Evolutionary conservation across 2,797 vertebrate genomes (phyloP).

Genomic region (Lates japonicus): DNA sequence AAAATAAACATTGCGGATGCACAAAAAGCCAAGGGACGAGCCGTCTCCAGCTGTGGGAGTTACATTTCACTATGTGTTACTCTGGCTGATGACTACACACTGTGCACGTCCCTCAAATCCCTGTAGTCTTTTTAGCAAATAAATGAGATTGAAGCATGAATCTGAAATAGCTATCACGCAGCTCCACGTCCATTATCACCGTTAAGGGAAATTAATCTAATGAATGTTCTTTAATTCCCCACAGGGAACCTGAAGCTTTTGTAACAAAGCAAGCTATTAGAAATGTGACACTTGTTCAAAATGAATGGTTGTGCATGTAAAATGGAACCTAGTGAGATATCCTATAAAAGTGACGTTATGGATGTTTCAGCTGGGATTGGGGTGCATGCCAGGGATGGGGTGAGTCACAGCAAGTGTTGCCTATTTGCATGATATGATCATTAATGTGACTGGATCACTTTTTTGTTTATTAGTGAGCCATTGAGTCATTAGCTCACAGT

Average conservation of each 20-base stretch:
- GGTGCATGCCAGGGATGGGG: not conserved
- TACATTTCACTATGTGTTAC: slow-evolving; percentile 45
- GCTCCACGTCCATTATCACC: slow-evolving; percentile 77
- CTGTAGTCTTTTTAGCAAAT: slow-evolving; percentile 71
- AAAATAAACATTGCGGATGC: slow-evolving; percentile 44
- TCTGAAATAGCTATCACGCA: slow-evolving; percentile 74
- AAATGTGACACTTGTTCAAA: slow-evolving; percentile 70
- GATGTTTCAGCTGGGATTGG: slow-evolving; percentile 39
- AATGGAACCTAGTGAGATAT: slow-evolving; percentile 42
- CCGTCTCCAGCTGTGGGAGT: slow-evolving; percentile 56
- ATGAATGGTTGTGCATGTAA: slow-evolving; percentile 57
- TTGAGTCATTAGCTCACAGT: slow-evolving; percentile 31
- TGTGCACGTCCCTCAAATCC: slow-evolving; percentile 64
- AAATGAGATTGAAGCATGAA: slow-evolving; percentile 72
- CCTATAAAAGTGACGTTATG: slow-evolving; percentile 51
- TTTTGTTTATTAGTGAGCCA: slow-evolving; percentile 20
- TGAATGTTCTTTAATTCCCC: slow-evolving; percentile 79
- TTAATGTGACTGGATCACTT: slow-evolving; percentile 41
- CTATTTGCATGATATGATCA: slow-evolving; percentile 53
- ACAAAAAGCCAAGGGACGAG: slow-evolving; percentile 25
- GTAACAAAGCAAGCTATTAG: slow-evolving; percentile 61
- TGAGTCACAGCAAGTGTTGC: slow-evolving; percentile 5
- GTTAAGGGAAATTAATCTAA: slow-evolving; percentile 81
- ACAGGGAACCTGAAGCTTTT: slow-evolving; percentile 55
- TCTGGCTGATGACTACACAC: slow-evolving; percentile 54